Conservation (phyloP, 2,113 vertebrate species). For the Hepsetus odoe region DNA sequence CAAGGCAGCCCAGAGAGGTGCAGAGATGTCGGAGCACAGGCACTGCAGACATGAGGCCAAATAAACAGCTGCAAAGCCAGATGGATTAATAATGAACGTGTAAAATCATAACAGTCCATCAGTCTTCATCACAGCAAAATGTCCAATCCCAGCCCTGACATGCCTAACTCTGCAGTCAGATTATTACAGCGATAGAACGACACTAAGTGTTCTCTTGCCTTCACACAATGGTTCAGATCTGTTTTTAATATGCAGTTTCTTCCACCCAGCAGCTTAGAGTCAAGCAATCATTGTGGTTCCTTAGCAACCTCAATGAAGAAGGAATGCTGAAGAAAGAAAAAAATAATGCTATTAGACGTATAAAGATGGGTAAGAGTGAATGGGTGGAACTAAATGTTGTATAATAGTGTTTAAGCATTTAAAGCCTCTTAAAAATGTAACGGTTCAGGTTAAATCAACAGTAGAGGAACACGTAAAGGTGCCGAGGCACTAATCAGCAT, state of each 20-base stretch:
- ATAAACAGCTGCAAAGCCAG: constrained; percentile 17
- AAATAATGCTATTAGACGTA: not conserved
- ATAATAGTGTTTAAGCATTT: not conserved
- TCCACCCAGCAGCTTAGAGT: not conserved
- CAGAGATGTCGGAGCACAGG: not conserved
- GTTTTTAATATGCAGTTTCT: not conserved
- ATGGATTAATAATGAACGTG: constrained; percentile 1
- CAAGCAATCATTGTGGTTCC: too few species aligned
- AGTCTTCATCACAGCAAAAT: not conserved
- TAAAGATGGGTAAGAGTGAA: not conserved
- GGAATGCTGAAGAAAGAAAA: not conserved
- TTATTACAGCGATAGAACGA: not conserved
- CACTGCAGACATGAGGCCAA: constrained; percentile 15
- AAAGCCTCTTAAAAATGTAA: not conserved
- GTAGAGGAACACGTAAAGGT: not conserved
- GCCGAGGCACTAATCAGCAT: not conserved
- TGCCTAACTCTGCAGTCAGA: not conserved
- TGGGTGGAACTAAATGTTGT: not conserved
- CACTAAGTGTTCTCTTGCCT: too few species aligned
- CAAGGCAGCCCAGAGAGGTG: not conserved
- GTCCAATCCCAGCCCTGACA: not conserved
- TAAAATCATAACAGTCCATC: not conserved
- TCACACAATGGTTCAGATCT: too few species aligned
- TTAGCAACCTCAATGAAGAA: not conserved
- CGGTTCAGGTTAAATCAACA: not conserved